A percentile compares a stretch with the other conserved stretches of the same genome.
Evolutionary conservation across 2,888 invertebrate species (phyloP).

Genomic region (Yponomeuta evonymella): DNA sequence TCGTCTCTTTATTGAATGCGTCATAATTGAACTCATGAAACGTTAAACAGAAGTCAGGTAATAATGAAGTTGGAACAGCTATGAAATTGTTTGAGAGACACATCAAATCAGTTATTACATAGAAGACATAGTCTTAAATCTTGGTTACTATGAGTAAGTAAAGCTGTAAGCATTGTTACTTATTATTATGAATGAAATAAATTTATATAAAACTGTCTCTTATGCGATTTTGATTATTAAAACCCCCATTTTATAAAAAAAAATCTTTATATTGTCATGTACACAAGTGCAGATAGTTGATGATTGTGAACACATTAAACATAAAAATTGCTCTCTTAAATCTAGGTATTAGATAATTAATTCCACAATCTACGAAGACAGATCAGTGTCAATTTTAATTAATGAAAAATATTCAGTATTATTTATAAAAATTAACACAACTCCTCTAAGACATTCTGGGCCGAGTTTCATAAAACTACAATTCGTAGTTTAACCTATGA

Average conservation of each 20-base stretch:
- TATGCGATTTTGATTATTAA: constrained; percentile 24
- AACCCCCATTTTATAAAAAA: not conserved
- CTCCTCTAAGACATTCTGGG: too few species aligned
- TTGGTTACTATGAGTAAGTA: constrained; percentile 17
- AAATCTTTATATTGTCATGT: constrained; percentile 17
- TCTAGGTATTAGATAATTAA: not conserved
- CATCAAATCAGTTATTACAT: constrained; percentile 25
- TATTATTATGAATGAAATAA: constrained; percentile 41
- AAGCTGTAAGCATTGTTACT: constrained; percentile 53
- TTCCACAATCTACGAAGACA: not conserved
- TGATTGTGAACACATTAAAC: not conserved
- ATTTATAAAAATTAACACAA: not conserved
- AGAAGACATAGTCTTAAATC: constrained; percentile 9
- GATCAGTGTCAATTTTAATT: not conserved
- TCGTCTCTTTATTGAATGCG: not conserved
- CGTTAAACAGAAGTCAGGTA: not conserved
- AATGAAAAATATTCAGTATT: not conserved
- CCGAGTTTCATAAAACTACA: too few species aligned
- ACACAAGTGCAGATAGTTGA: constrained; percentile 20
- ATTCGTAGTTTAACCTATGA: too few species aligned
- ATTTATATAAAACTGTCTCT: constrained; percentile 40
- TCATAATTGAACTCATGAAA: not conserved
- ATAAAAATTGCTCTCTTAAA: constrained; percentile 3
- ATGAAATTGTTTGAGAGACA: constrained; percentile 26
- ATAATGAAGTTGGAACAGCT: not conserved